phyloP scores from a whole-genome alignment of 2,797 vertebrate species.

The Enoplosus armatus region DNA sequence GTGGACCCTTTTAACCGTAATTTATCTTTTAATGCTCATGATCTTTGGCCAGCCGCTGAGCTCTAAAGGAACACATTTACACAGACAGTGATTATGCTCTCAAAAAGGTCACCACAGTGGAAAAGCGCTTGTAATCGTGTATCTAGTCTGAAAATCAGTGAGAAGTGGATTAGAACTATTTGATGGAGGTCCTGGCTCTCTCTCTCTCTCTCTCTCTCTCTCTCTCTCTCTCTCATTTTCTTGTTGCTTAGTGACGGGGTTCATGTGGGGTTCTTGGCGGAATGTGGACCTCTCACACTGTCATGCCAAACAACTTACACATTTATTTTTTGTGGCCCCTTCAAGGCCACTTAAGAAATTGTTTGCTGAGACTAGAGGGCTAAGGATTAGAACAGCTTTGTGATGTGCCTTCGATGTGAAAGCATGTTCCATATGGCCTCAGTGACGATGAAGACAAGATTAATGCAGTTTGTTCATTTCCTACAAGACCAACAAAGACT shows the following conservation, averaged over 20 bases:
- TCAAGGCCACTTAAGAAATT: slow-evolving; percentile 6
- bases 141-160: slow-evolving; percentile 54
- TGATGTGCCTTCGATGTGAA: slow-evolving; percentile 9
- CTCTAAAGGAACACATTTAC: slow-evolving; percentile 49
- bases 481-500: slow-evolving; percentile 16
- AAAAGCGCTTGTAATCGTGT: slow-evolving; percentile 56
- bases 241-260: slow-evolving; percentile 59
- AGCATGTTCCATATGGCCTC: slow-evolving; percentile 9
- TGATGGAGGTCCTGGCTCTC: slow-evolving; percentile 33
- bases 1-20: not conserved
- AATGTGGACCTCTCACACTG: slow-evolving; percentile 11
- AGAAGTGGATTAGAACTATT: slow-evolving; percentile 53
- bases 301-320: slow-evolving; percentile 2
- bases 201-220: slow-evolving; percentile 35
- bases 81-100: slow-evolving; percentile 52
- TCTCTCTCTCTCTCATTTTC: slow-evolving; percentile 29
- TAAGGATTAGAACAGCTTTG: slow-evolving; percentile 14
- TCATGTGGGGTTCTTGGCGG: slow-evolving; percentile 25
- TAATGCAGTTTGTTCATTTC: slow-evolving; percentile 43
- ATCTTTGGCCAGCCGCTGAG: slow-evolving; percentile 38
- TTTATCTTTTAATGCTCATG: slow-evolving; percentile 14
- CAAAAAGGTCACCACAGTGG: slow-evolving; percentile 59
- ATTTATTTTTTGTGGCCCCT: slow-evolving; percentile 33
- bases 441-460: slow-evolving; percentile 14
- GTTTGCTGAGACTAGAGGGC: not conserved